Evolutionary conservation across 2,888 invertebrate genomes (phyloP).

Genomic region (Acrocera orbiculus): DNA sequence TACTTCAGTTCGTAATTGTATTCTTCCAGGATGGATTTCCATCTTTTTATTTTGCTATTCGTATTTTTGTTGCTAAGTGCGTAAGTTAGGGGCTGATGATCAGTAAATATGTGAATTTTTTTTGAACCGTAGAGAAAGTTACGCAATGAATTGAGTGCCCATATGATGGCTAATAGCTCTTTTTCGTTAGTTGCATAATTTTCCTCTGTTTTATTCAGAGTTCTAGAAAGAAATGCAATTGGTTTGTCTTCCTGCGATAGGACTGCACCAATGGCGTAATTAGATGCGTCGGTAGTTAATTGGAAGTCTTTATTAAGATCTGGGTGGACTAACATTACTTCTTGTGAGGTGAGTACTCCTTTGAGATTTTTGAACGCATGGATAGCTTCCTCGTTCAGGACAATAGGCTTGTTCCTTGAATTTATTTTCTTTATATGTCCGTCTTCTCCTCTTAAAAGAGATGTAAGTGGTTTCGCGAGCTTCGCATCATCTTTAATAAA

Average conservation of each 20-base stretch:
- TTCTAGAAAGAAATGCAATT: constrained; percentile 1
- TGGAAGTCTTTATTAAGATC: constrained; percentile 5
- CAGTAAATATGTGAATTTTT: constrained; percentile 2
- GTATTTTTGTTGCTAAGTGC: constrained; percentile 3
- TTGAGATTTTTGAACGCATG: constrained; percentile 5
- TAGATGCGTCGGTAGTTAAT: constrained; percentile 3
- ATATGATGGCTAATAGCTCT: constrained; percentile 1
- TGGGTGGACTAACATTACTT: constrained; percentile 3
- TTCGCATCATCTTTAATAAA: constrained; percentile 13
- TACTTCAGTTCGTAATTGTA: constrained; percentile 1
- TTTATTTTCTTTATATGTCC: constrained; percentile 2
- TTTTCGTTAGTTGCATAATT: constrained; percentile 3
- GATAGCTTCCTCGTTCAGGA: neutral
- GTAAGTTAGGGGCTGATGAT: constrained; percentile 2
- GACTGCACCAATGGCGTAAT: constrained; percentile 4
- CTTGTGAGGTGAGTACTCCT: constrained; percentile 1
- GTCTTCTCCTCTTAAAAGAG: constrained; percentile 12
- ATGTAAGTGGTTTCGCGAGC: constrained; percentile 13
- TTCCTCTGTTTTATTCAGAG: constrained; percentile 3
- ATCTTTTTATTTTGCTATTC: constrained; percentile 4
- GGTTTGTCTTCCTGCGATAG: constrained; percentile 2
- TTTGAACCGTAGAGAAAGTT: constrained; percentile 3
- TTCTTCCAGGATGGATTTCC: constrained; percentile 7
- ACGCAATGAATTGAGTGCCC: constrained; percentile 1
- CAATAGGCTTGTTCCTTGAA: constrained; percentile 5